Evolutionary conservation across 2,797 vertebrate species (phyloP), one percentile per base, ranked within the genome.

Genomic region (Characodon lateralis): DNA sequence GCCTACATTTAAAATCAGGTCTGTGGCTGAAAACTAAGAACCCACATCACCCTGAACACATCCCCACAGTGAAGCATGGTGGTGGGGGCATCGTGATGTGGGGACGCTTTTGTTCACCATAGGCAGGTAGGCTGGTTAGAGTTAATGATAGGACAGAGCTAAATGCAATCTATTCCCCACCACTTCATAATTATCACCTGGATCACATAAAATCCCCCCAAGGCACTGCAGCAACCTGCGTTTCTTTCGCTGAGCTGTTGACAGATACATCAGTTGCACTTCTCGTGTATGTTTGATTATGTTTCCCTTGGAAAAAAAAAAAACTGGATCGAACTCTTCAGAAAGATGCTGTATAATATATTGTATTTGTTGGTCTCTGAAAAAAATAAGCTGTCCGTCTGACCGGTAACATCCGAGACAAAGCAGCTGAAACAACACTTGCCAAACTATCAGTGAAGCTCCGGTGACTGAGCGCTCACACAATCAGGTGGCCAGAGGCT

Each of bases 401-500:
- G 85, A 88, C 88, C 84, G 76, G 80, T 63, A 78, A 85, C 68
- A 74, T 70, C 70, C 73, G 63, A 24, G 16, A 71, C 78, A 79
- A 85, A 84, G 78, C 83, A 81, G 85, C 87, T 74, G 86, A 88
- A 81, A 72, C 74, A 22, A 84, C 63, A 77, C 79, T 79, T 20
- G 28, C 83, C 1, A 13, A 3, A 76, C 71, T 75, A 83, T 85
- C 78, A 68, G 48, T 50, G 35, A 20, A 78, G 73, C 83, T 91
- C 92, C 89, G 71, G 18, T 89, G 87, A 91, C 78, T 28, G 70
- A 63, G 78, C 80, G 75, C 89, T 85, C 87, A 89, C 91, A 90
- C 89, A 88, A 88, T 91, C 85, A 83, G 75, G 69, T 74, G 78
- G 77, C 59, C 79, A 59, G 26, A 76, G 76, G 86, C 71, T 13